Conservation (phyloP, 2,797 vertebrate genomes). For the Sardinella longiceps region DNA sequence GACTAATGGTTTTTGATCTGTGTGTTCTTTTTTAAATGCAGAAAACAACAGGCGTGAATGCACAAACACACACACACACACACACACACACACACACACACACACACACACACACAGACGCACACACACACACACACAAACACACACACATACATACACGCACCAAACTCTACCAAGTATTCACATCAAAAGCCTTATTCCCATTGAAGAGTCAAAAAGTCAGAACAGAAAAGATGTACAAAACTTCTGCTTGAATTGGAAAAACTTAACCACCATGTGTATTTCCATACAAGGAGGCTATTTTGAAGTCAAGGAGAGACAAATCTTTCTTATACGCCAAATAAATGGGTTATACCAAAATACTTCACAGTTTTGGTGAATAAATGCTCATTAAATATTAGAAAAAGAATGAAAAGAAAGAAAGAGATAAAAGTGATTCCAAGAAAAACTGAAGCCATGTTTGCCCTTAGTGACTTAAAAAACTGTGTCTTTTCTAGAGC, state of each 20-base stretch:
- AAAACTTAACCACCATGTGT: no score
- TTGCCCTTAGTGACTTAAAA: not conserved
- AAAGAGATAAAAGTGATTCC: no score
- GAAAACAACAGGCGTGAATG: not conserved
- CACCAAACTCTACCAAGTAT: not conserved
- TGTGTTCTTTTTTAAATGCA: not conserved
- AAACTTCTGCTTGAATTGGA: not conserved
- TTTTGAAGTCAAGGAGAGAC: no score
- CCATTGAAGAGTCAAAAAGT: not conserved
- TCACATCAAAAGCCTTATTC: not conserved
- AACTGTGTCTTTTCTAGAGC: not conserved
- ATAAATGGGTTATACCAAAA: not conserved
- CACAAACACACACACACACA: not conserved
- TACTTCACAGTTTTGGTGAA: no score
- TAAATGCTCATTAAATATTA: no score
- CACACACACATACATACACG: not conserved
- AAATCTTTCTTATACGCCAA: not conserved
- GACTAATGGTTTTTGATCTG: not conserved
- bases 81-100: not conserved
- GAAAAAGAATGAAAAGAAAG: no score
- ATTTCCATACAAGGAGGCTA: no score
- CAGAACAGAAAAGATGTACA: not conserved
- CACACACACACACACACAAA: not conserved
- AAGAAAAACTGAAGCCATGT: not conserved
- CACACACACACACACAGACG: not conserved